Percentiles rank a stretch among this genome's conserved stretches.
Conservation (phyloP, 2,797 vertebrate species). For the Artibeus jamaicensis region DNA sequence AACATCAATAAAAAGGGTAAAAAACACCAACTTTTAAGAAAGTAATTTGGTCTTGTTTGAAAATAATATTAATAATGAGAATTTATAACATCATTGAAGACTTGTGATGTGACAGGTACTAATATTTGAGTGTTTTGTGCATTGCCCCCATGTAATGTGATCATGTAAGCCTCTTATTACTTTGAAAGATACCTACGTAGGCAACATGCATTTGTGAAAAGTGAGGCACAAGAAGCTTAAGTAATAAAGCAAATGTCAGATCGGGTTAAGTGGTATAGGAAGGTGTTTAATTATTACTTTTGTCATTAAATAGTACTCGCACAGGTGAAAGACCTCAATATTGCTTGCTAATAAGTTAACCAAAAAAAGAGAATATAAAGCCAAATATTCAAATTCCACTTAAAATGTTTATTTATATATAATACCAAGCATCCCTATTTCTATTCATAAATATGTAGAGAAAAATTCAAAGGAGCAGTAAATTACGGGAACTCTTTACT, state of each 20-base stretch:
- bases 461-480: background rate
- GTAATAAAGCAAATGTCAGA: background rate
- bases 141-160: background rate
- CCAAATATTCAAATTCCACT: background rate
- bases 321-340: background rate
- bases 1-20: background rate
- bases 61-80: background rate
- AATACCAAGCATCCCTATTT: background rate
- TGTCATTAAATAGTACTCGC: background rate
- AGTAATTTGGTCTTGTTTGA: background rate
- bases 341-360: background rate
- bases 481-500: background rate
- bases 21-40: background rate
- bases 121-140: background rate
- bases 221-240: background rate
- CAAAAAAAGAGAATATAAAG: background rate
- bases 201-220: background rate
- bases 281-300: background rate
- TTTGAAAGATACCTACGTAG: background rate
- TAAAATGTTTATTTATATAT: background rate
- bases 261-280: background rate
- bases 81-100: background rate
- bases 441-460: background rate
- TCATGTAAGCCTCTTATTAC: background rate
- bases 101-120: background rate